Conservation (phyloP, 2,797 vertebrate species). For the Neoniphon sammara region DNA sequence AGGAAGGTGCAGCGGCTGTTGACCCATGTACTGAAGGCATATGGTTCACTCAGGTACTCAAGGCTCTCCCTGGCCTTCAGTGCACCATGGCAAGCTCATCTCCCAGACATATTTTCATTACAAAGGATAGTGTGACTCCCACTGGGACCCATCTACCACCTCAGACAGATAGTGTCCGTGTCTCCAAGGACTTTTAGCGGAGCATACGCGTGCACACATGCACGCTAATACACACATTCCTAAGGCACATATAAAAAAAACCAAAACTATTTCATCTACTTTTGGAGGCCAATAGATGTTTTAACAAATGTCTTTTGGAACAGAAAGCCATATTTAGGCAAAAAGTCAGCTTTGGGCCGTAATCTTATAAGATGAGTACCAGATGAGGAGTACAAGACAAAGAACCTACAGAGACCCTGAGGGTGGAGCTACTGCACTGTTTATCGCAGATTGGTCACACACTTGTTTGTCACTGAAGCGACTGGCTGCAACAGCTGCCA, state of each 20-base stretch:
- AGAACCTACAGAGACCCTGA: no score
- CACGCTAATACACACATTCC: slow-evolving; percentile 1
- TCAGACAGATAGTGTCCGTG: not conserved
- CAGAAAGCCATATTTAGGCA: no score
- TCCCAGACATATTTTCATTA: not conserved
- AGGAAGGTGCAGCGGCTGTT: not conserved
- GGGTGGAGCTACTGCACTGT: no score
- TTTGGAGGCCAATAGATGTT: no score
- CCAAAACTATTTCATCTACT: no score
- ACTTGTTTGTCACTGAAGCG: no score
- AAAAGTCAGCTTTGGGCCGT: no score
- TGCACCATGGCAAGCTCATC: not conserved
- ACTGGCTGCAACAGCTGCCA: no score
- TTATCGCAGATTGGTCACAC: no score
- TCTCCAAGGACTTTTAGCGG: slow-evolving; percentile 1
- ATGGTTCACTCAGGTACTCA: not conserved
- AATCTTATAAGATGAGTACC: no score
- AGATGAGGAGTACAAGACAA: no score
- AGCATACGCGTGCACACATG: not conserved
- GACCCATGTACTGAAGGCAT: not conserved
- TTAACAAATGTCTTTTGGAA: no score
- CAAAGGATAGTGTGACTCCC: not conserved
- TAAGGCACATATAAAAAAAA: not conserved
- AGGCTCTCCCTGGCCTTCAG: not conserved
- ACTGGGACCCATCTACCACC: not conserved